Percentiles rank a stretch among this genome's conserved stretches.
phyloP scores from a whole-genome alignment of 2,113 vertebrate species.

The Camelus dromedarius region DNA sequence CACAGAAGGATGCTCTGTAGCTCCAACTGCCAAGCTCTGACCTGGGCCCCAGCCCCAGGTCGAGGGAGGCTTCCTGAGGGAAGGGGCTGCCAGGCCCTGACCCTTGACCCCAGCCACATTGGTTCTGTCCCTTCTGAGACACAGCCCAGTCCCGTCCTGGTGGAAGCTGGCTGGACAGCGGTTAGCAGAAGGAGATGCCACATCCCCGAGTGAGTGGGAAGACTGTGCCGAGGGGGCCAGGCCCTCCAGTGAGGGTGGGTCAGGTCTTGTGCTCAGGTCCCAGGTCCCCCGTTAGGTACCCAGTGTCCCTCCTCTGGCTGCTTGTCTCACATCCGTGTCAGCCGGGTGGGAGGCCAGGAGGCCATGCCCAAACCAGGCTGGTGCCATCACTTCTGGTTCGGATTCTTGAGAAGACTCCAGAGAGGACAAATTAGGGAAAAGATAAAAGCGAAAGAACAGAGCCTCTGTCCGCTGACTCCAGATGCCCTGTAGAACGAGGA shows the following conservation, averaged over 20 bases:
- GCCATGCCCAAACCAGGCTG: background rate
- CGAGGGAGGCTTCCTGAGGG: background rate
- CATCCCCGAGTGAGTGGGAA: background rate
- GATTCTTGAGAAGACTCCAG: background rate
- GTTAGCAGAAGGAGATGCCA: background rate
- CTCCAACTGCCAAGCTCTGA: background rate
- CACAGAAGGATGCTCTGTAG: background rate
- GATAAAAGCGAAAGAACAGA: background rate
- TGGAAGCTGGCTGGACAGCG: no score
- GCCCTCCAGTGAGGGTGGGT: no score
- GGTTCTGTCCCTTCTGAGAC: background rate
- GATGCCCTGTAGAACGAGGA: background rate
- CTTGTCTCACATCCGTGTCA: background rate
- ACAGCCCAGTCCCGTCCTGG: no score
- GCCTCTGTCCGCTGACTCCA: no score
- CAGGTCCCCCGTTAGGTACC: background rate
- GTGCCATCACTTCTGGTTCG: background rate
- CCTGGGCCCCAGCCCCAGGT: background rate
- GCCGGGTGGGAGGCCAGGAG: accelerated
- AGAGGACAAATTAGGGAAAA: background rate
- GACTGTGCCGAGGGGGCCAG: background rate
- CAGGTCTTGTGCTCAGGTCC: no score
- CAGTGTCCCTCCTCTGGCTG: background rate
- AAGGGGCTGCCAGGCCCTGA: background rate
- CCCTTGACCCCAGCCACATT: background rate